Evolutionary conservation across 2,113 vertebrate genomes (phyloP), one percentile per base, ranked within the genome.

Genomic region (Gnathonemus echidnorhynchus): DNA sequence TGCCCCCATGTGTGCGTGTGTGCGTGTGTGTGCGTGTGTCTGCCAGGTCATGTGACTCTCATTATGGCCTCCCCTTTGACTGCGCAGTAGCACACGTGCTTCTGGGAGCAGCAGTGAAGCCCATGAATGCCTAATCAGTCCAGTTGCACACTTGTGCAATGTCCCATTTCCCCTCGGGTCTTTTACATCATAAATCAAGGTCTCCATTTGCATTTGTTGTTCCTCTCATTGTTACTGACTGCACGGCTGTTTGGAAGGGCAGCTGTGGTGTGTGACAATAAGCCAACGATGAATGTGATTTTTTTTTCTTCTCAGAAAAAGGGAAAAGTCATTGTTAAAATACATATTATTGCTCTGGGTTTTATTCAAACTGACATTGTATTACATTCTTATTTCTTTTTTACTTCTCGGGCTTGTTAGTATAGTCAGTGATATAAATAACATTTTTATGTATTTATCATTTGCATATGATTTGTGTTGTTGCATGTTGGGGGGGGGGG

Each of bases 151-250:
- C 96, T 95, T 96, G 95, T 96, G 96, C 95, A 95, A 95, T 96
- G 93, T 95, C 94, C 94, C 93, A 91, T 90, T 92, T 93, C 95
- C 95, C 95, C 94, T 91, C 93, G 94, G 95, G 95, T 95, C 94
- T 94, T 95, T 95, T 96, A 95, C 95, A 96, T 96, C 96, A 96
- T 96, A 96, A 96, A 96, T 96, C 96, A 96, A 96, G 94, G 94
- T 93, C 92, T 92, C 90, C 89, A 96, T 96, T 96, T 96, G 95
- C 95, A 96, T 96, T 95, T 92, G 92, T 87, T 56, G 86, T 56
- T 56, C 83, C 21, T 80, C 86, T 87, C 50, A 53, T 87, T 53
- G 27, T 53, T 53, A 52, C 50, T 50, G 56, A 17, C 49, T 53
- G 45, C 42, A 11, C 5, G 50, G 86, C 86, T 53, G 45, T 87